Base-by-base conservation (phyloP, 2,888 invertebrate genomes). In the Steinernema hermaphroditum region DNA sequence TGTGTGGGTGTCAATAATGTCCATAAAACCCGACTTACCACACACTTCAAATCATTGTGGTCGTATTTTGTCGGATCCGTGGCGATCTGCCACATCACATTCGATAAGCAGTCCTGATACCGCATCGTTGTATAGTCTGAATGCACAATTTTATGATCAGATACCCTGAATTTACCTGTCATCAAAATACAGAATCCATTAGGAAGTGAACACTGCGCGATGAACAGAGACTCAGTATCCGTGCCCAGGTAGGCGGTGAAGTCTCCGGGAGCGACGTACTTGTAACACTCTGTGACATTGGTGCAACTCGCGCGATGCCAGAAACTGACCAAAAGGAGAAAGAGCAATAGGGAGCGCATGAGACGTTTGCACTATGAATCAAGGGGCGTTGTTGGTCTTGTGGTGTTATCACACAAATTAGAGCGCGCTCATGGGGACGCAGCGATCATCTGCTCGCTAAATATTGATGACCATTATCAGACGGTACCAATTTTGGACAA, bases 131-230 rank as follows among this genome's bases (percentile, higher is more conserved):
- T 9, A 16, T 8, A 54, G 19, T 54, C 54, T 54, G 27, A 24
- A 54, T n/a, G n/a, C n/a, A n/a, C n/a, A n/a, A n/a, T n/a, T n/a
- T n/a, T n/a, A n/a, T n/a, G n/a, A n/a, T n/a, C n/a, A n/a, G n/a
- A n/a, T n/a, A n/a, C n/a, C n/a, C n/a, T n/a, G n/a, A n/a, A n/a
- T 22, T 4, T 54, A 54, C 54, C 54, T 54, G 54, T 54, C 54
- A 54, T 2, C 6, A 24, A 8, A 54, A 54, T 22, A 27, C 54
- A 54, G 54, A 24, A 54, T 6, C 27, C 27, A 16, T 54, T 54
- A 24, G 54, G 54, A 4, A 54, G 16, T 8, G 24, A 24, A 27
- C 54, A 54, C 4, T 2, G 2, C 22, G 54, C 22, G 4, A 14
- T 24, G 6, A 16, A 22, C 54, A 54, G 16, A 54, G 27, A 8